Base-by-base conservation (phyloP, 2,888 invertebrate species). In the Biston betularia region DNA sequence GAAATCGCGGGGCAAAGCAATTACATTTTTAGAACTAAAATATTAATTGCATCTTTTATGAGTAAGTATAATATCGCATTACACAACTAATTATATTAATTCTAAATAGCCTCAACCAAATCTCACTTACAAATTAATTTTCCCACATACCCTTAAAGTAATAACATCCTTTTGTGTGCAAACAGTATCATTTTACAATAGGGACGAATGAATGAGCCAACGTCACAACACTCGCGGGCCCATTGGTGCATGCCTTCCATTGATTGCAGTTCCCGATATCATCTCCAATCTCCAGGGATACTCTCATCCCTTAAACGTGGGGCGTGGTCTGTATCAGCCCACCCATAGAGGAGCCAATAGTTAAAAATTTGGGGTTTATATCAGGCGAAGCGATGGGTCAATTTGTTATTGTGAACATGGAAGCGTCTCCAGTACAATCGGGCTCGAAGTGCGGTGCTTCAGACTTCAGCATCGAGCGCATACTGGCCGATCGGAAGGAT, bases 381-480 rank as follows among this genome's bases (percentile, higher is more conserved):
- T 56, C 68, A 55, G 52, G 61, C 49, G 54, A 52, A 49, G 34
- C 71, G 69, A 73, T 66, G 58, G 69, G 69, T 68, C 59, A 74
- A 69, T 75, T 72, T 59, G 59, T 67, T 72, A 72, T 70, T 73
- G 68, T 56, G 64, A 85, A 77, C 70, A 91, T 93, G 92, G 87
- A 91, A 79, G 79, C 86, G 45, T 84, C 88, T 3, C 79, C 85
- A 10, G 78, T 85, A 53, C 85, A 85, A 63, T 86, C 90, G 6
- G 80, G 83, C 73, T 84, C 88, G 1, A 91, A 89, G 80, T 84
- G 88, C 72, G 72, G 78, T 61, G 79, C 81, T 70, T 93, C 92
- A 3, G 94, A 95, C 87, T 95, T 95, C 75, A 95, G 95, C 79
- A 95, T 95, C 63, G 95, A 95, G 60, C 92, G 95, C 75, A 95